phyloP scores from a whole-genome alignment of 2,888 invertebrate species.

The Drosophila nr. fundita region DNA sequence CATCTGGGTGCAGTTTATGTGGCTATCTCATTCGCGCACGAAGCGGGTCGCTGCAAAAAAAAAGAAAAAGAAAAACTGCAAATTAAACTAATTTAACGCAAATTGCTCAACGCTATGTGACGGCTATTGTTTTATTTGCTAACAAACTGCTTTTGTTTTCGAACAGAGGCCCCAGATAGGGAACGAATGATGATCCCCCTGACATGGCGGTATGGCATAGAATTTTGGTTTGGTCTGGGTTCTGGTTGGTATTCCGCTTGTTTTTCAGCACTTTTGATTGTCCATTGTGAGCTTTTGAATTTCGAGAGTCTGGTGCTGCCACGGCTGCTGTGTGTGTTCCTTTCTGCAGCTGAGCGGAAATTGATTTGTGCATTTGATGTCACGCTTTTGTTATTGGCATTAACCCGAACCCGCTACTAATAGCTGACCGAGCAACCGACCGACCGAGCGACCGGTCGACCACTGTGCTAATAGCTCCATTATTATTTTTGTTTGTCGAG shows the following conservation, averaged over 20 bases:
- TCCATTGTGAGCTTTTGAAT: slow-evolving; percentile 43
- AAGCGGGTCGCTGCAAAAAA: slow-evolving; percentile 4
- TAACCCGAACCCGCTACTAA: slow-evolving; percentile 54
- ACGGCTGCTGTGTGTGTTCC: slow-evolving; percentile 24
- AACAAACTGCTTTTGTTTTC: slow-evolving; percentile 62
- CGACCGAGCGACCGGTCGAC: background rate
- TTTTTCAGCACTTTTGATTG: slow-evolving; percentile 50
- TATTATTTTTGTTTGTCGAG: slow-evolving; percentile 31
- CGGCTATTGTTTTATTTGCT: slow-evolving; percentile 62
- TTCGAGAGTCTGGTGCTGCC: slow-evolving; percentile 1
- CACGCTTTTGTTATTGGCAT: slow-evolving; percentile 62
- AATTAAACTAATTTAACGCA: slow-evolving; percentile 82
- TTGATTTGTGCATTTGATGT: slow-evolving; percentile 69
- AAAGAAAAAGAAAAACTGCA: slow-evolving; percentile 46
- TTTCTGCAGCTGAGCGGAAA: slow-evolving; percentile 53
- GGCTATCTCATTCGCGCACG: background rate
- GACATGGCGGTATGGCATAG: background rate
- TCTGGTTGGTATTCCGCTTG: slow-evolving; percentile 13
- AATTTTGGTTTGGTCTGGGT: background rate
- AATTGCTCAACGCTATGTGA: slow-evolving; percentile 53
- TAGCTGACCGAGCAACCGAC: background rate
- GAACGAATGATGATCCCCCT: slow-evolving; percentile 8
- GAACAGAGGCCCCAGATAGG: slow-evolving; percentile 7
- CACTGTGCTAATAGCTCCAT: slow-evolving; percentile 46
- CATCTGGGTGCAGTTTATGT: slow-evolving; percentile 32